Evolutionary conservation across 2,888 invertebrate genomes (phyloP).

Genomic region (Melanchra persicariae): DNA sequence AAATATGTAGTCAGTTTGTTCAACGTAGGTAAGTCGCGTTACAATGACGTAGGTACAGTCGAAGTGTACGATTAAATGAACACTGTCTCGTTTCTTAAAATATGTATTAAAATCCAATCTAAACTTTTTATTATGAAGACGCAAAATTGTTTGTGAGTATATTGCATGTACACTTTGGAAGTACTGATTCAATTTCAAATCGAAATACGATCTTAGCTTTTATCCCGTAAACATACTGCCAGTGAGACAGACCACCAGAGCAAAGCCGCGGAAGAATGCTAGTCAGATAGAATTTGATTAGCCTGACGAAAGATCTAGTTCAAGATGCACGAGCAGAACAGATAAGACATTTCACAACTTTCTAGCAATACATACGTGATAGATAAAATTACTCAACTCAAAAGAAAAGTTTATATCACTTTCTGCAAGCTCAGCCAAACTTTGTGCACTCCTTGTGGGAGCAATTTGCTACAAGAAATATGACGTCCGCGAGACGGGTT

Average conservation of each 20-base stretch:
- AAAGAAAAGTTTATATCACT: slow-evolving; percentile 18
- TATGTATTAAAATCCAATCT: neutral
- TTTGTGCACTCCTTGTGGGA: slow-evolving; percentile 25
- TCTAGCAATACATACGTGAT: neutral
- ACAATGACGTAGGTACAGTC: slow-evolving; percentile 8
- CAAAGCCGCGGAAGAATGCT: too few species aligned
- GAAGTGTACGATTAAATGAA: slow-evolving; percentile 17
- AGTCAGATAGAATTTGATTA: neutral
- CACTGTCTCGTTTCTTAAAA: neutral
- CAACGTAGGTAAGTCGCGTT: slow-evolving; percentile 13
- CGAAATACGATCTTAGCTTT: too few species aligned
- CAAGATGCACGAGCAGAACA: neutral
- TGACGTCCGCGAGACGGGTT: slow-evolving; percentile 16
- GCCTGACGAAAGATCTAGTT: neutral
- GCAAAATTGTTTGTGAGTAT: too few species aligned
- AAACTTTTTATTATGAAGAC: too few species aligned
- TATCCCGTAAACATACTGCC: too few species aligned
- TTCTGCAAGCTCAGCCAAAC: slow-evolving; percentile 23
- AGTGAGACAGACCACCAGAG: too few species aligned
- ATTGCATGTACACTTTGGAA: too few species aligned
- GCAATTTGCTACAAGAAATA: slow-evolving; percentile 29
- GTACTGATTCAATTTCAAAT: too few species aligned
- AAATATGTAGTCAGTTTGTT: slow-evolving; percentile 20
- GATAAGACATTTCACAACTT: neutral
- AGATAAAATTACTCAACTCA: neutral